These are phyloP conservation scores for Eristalis intricaria DNA, from an alignment of 2,888 invertebrate genomes.

Conservation along the genomic window DNA sequence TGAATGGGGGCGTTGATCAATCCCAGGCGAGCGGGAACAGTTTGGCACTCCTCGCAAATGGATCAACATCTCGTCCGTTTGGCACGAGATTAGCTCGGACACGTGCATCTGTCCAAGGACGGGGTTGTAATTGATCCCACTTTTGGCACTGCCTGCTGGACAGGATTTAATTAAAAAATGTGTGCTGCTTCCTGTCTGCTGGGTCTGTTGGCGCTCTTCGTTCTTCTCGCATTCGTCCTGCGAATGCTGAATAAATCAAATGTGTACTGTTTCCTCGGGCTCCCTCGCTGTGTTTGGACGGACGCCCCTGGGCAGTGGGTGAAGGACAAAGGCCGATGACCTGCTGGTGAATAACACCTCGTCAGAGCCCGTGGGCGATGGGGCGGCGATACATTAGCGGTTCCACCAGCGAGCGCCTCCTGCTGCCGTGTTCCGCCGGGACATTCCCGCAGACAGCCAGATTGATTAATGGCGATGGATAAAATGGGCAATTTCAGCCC, in stretches of 20 bases:
- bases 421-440: not conserved
- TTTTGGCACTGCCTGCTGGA: constrained; percentile 9
- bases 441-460: constrained; percentile 34
- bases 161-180: not conserved
- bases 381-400: not conserved
- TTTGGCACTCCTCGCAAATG: not conserved
- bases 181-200: not conserved
- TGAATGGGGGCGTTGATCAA: not conserved
- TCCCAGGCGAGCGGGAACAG: not conserved
- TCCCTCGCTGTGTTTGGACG: not conserved
- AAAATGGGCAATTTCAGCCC: constrained; percentile 54
- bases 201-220: not conserved
- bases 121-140: not conserved
- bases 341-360: not conserved
- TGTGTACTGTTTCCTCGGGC: not conserved
- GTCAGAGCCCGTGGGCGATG: not conserved
- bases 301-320: too few species aligned
- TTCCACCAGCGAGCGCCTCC: not conserved
- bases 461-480: constrained; percentile 63
- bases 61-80: not conserved
- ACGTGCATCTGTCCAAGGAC: constrained; percentile 1
- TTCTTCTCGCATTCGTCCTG: not conserved
- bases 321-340: not conserved
- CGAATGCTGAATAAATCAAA: not conserved
- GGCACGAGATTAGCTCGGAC: constrained; percentile 4